Conservation (phyloP, 2,888 invertebrate species). For the Thymelicus lineola region DNA sequence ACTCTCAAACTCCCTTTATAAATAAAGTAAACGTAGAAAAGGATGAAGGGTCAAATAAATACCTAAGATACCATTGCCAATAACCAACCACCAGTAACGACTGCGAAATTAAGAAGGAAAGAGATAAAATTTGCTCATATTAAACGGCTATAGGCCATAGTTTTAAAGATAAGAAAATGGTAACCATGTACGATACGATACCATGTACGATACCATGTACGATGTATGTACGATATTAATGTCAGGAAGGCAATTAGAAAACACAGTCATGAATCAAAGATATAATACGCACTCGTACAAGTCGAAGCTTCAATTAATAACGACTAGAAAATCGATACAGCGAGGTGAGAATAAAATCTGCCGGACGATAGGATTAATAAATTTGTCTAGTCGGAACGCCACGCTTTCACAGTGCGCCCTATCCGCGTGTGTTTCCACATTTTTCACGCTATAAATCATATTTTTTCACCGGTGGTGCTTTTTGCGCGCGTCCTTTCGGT, state of each 20-base stretch:
- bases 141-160: neutral
- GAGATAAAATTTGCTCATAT: neutral
- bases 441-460: slow-evolving; percentile 85
- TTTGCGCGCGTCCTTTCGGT: slow-evolving; percentile 82
- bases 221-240: neutral
- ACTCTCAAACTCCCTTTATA: neutral
- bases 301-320: slow-evolving; percentile 16
- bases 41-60: neutral
- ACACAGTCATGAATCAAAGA: neutral
- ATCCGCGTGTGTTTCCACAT: slow-evolving; percentile 84
- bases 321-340: slow-evolving; percentile 24
- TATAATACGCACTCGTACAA: neutral
- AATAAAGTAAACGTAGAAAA: neutral
- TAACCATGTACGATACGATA: too few relatives aligned
- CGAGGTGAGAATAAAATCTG: slow-evolving; percentile 58
- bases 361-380: slow-evolving; percentile 79
- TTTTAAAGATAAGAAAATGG: neutral
- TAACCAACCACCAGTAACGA: neutral
- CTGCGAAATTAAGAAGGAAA: neutral
- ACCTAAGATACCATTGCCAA: too few relatives aligned
- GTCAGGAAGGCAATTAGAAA: neutral
- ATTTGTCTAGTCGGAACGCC: slow-evolving; percentile 80
- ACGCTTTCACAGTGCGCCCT: slow-evolving; percentile 78
- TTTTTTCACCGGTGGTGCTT: slow-evolving; percentile 84
- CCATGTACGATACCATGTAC: too few relatives aligned